Evolutionary conservation across 2,888 invertebrate genomes (phyloP), one percentile per base, ranked within the genome.

Genomic region (Phengaris arion): DNA sequence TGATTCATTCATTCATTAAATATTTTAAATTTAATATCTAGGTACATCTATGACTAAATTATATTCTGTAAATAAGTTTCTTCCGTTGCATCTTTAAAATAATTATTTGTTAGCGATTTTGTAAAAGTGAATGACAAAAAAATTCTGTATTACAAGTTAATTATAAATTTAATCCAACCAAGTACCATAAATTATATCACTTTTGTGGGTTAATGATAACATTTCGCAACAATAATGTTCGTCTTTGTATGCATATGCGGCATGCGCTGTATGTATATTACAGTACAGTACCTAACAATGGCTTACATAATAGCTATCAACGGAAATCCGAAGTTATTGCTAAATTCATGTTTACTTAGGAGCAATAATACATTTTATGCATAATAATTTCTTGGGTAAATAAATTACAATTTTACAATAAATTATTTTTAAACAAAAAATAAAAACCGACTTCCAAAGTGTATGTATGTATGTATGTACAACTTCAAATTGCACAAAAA

Each of bases 311-410:
- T 13, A 22, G 22, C 22, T 22, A 59, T 22, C 13, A 64, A 64
- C 64, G 64, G 64, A 64, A 64, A 64, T 64, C 64, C 64, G 64
- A 13, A 64, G 35, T 52, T 52, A 52, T 64, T 64, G 64, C 64
- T 35, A 64, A 64, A 64, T 52, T 52, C 10, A 64, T 64, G 35
- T 64, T 64, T 64, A 64, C 35, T 64, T 1, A 9, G 12, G 35
- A 9, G 64, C 64, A 64, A 64, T 64, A 64, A 64, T 64, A 64
- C 64, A 22, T 64, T 64, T 64, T 35, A 64, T 10, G 64, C 9
- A 12, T 12, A 35, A 35, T 35, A 12, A 64, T 35, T 64, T 64
- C 35, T 10, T 6, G 12, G 8, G 22, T 22, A 59, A 64, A 64
- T 35, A 64, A 64, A 64, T 12, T 35, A 35, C 6, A 10, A 22